Percentiles rank a stretch among this genome's conserved stretches.
Evolutionary conservation across 2,888 invertebrate genomes (phyloP).

Genomic region (Euproctis similis): DNA sequence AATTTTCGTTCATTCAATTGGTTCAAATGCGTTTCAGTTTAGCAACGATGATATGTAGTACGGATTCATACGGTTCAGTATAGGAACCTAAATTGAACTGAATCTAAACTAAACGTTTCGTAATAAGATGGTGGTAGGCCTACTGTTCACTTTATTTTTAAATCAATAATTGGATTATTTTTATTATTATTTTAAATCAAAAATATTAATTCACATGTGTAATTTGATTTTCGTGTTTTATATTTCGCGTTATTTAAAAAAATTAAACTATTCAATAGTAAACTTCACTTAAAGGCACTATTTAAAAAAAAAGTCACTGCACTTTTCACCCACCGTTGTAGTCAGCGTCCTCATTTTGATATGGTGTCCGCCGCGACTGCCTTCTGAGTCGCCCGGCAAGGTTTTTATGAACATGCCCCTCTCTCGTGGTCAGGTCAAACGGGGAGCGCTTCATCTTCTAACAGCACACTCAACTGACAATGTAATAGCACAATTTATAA

Average conservation of each 20-base stretch:
- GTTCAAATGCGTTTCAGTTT: no score
- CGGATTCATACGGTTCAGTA: no score
- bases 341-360: slow-evolving; percentile 61
- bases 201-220: not conserved
- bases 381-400: slow-evolving; percentile 25
- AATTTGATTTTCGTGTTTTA: not conserved
- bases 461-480: slow-evolving; percentile 3
- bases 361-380: slow-evolving; percentile 55
- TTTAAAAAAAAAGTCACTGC: slow-evolving; percentile 22
- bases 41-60: no score
- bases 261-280: not conserved
- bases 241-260: not conserved
- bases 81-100: no score
- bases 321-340: slow-evolving; percentile 52
- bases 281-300: slow-evolving; percentile 10
- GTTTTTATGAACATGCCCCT: slow-evolving; percentile 57
- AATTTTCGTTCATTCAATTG: no score
- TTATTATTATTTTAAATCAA: not conserved
- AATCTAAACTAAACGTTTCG: no score
- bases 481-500: slow-evolving; percentile 5
- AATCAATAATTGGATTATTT: not conserved
- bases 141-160: slow-evolving; percentile 2
- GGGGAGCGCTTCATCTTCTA: slow-evolving; percentile 20
- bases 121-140: no score
- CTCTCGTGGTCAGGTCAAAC: slow-evolving; percentile 27